Evolutionary conservation across 2,113 vertebrate genomes (phyloP).

Genomic region (Sphaerodactylus townsendi): DNA sequence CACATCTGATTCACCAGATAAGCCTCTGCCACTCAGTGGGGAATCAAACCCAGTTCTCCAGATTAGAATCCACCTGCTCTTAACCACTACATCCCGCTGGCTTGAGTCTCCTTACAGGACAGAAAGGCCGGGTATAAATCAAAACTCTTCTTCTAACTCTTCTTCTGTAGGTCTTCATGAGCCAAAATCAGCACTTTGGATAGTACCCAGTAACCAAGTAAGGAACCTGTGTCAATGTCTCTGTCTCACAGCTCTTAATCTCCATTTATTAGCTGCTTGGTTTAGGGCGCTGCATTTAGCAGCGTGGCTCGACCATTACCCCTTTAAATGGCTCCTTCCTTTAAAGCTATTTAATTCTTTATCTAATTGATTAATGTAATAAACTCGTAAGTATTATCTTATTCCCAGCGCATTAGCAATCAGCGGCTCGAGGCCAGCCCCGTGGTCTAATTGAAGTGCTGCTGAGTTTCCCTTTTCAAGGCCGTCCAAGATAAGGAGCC

Average conservation of each 20-base stretch:
- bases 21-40: no score
- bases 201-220: no score
- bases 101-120: no score
- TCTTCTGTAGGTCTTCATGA: no score
- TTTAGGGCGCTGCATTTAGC: neutral
- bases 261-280: neutral
- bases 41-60: no score
- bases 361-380: slow-evolving; percentile 19
- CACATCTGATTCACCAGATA: no score
- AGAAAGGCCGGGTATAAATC: no score
- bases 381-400: slow-evolving; percentile 11
- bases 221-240: neutral
- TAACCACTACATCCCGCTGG: no score
- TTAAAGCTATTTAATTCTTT: slow-evolving; percentile 23
- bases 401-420: slow-evolving; percentile 5
- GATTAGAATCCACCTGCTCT: no score
- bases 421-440: neutral
- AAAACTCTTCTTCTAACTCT: no score
- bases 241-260: neutral
- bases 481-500: neutral
- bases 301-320: neutral
- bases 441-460: neutral
- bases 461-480: neutral
- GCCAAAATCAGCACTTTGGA: no score
- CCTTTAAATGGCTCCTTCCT: neutral